phyloP scores from a whole-genome alignment of 2,888 invertebrate species.

The Drosophila gaucha region DNA sequence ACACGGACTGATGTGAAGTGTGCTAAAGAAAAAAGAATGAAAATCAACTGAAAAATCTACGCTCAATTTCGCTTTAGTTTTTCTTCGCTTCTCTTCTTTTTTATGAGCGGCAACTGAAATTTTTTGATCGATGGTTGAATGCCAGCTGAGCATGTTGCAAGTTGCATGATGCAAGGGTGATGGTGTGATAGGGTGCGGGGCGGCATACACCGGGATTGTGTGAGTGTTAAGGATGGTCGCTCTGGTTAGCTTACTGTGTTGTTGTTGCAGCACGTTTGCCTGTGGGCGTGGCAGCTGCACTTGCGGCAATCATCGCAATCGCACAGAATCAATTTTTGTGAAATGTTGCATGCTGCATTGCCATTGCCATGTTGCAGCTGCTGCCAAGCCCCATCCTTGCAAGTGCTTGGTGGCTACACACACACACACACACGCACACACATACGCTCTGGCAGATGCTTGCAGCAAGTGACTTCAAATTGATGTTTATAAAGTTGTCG shows the following conservation, averaged over 20 bases:
- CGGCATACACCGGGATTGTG: background rate
- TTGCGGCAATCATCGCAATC: conserved; percentile 55
- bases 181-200: background rate
- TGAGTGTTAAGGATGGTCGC: conserved; percentile 28
- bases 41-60: conserved; percentile 49
- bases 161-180: background rate
- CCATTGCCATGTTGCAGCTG: conserved; percentile 50
- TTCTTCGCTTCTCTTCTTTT: conserved; percentile 18
- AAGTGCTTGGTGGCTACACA: conserved; percentile 3
- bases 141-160: conserved; percentile 20
- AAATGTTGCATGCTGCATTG: conserved; percentile 56
- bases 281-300: conserved; percentile 42
- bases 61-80: conserved; percentile 59
- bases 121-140: conserved; percentile 61
- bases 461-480: conserved; percentile 47
- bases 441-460: conserved; percentile 2
- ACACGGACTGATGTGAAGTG: too few relatives aligned
- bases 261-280: conserved; percentile 16
- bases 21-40: conserved; percentile 20
- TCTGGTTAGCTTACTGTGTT: conserved; percentile 8
- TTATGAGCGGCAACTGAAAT: conserved; percentile 41
- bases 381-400: background rate
- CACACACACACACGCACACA: background rate
- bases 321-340: conserved; percentile 66
- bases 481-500: conserved; percentile 67